A percentile compares a stretch with the other conserved stretches of the same genome.
phyloP scores from a whole-genome alignment of 2,888 invertebrate genomes.

The Pristionchus exspectatus region DNA sequence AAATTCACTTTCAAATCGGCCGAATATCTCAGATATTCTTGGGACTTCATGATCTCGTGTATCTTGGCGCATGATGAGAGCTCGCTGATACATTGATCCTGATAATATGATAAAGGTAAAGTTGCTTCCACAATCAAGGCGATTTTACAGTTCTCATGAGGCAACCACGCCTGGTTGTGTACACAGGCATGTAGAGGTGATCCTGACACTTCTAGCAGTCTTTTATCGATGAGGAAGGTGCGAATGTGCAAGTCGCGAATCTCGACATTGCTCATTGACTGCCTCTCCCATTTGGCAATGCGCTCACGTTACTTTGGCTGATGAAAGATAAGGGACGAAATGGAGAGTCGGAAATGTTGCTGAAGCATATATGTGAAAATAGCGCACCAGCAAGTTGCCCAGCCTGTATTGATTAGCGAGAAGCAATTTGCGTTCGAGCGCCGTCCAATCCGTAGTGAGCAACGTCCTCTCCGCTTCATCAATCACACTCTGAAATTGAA shows the following conservation, averaged over 20 bases:
- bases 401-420: not conserved
- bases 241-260: no score
- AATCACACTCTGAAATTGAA: not conserved
- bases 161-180: no score
- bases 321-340: no score
- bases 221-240: no score
- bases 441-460: not conserved
- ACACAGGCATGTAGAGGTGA: no score
- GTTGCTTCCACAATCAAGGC: no score
- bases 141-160: no score
- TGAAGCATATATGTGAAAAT: not conserved
- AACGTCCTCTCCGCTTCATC: not conserved
- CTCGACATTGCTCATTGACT: no score
- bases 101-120: not conserved
- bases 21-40: not conserved
- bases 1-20: not conserved
- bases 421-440: not conserved
- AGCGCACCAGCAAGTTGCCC: not conserved
- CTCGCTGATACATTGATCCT: not conserved
- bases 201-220: no score
- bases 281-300: no score
- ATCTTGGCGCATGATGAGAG: not conserved
- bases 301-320: no score
- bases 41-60: not conserved
- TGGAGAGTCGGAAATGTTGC: no score